Base-by-base conservation (phyloP, 2,888 invertebrate genomes). In the Drosophila barbarae region DNA sequence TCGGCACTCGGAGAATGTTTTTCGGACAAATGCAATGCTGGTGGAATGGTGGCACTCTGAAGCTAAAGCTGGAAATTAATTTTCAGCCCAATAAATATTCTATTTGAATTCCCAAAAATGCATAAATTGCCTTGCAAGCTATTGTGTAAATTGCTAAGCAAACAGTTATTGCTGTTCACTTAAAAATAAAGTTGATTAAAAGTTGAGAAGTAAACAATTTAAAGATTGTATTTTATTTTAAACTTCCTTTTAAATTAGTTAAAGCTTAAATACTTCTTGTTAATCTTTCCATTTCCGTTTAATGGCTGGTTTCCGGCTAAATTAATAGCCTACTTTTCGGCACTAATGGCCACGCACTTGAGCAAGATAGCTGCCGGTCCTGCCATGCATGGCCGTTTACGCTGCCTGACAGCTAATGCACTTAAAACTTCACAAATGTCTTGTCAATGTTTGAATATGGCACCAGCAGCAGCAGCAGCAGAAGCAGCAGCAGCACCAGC, bases 341-440 rank as follows among this genome's bases (percentile, higher is more conserved):
- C 44, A 70, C 66, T 36, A 26, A 36, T 8, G 18, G 9, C 39
- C 49, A 63, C 50, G 15, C 59, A 41, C 51, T 26, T 23, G n/a
- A 41, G 30, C 60, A 10, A 13, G 10, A 28, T 59, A 18, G 36
- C 44, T 44, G 56, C 38, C 12, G 50, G 26, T 23, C 12, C 23
- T 35, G 15, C 32, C 32, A 12, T 23, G 47, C 32, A 21, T 42
- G 28, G 15, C 52, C 52, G 52, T 46, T 60, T 34, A 46, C 38
- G 28, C 55, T 39, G 28, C 36, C 65, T 76, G 85, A 78, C 78
- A 82, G 71, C 80, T 82, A 78, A 78, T 84, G 77, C 86, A 85
- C 84, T 84, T 84, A 84, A 84, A 85, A 81, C 85, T 78, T 85
- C 82, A 75, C 70, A 74, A 76, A 86, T 78, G 78, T 85, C 74